Base-by-base conservation (phyloP, 2,113 vertebrate genomes). In the Corythornis vintsioides region DNA sequence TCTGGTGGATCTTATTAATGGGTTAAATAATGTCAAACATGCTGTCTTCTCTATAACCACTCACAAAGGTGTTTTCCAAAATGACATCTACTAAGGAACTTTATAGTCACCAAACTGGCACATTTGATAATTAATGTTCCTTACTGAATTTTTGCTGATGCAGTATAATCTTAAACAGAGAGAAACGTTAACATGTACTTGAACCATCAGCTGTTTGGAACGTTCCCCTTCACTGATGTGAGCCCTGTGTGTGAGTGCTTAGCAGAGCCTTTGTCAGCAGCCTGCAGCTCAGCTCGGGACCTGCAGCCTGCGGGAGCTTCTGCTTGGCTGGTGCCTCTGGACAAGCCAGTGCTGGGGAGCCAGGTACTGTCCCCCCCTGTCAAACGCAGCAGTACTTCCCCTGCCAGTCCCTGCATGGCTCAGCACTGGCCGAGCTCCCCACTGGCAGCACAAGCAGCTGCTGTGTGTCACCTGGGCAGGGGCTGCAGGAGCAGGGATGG, bases 81-180 rank as follows among this genome's bases (percentile, higher is more conserved):
- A 97, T 94, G 92, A 94, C 96, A 92, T 96, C 96, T 98, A 98
- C 97, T 92, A 87, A 98, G 93, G 94, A 97, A 97, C 96, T 97
- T 97, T 97, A 97, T 96, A 96, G 97, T 97, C 94, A 97, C 97
- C 97, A 97, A 98, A 96, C 90, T 95, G 96, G 97, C 97, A 97
- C 95, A 97, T 97, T 97, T 97, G 96, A 97, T 97, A 97, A 97
- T 98, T 98, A 97, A 97, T 97, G 97, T 97, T 96, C 97, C 97
- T 97, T 96, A 93, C 94, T 97, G 87, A 90, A 61, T 92, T 97
- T 97, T 96, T 97, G 97, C 96, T 97, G 96, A 97, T 85, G 47
- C 55, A 50, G 91, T 93, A 69, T 43, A 84, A 86, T 77, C 71
- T 94, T 95, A 91, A 96, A 95, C 78, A 87, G 87, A 92, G 83